Evolutionary conservation across 2,113 vertebrate species (phyloP), one percentile per base, ranked within the genome.

Genomic region (Antechinus flavipes): DNA sequence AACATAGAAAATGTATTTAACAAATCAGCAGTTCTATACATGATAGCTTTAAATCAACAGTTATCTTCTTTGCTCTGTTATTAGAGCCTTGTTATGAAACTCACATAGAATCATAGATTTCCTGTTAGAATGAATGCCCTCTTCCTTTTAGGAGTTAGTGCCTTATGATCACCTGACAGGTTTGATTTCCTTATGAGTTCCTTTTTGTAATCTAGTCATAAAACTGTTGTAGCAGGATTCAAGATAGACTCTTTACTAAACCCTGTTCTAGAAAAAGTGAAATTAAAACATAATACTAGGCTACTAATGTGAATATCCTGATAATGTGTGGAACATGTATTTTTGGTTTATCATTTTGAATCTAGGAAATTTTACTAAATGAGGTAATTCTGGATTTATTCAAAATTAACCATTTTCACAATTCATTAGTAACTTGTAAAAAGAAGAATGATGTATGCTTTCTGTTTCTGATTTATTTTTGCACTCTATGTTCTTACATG

Each of bases 221-320:
- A 8, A 0, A 42, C 35, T 42, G 42, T 53, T 8, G 49, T 14
- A 6, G 76, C 25, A 0, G 24, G 0, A 3, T 0, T n/a, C 7
- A 27, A 46, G n/a, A 3, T 1, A 2, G 1, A 3, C 10, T 1
- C 0, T 0, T 2, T 19, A 25, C 91, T 23, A 16, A 0, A 0
- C 2, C 49, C 89, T 50, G n/a, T 26, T 19, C 42, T 14, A 46
- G 6, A 0, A n/a, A 10, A 6, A 46, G 52, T 30, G 19, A 25
- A 14, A 2, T 8, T 53, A 11, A 8, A 76, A 2, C 2, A 2
- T 14, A 35, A 5, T 53, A 8, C 90, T 25, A 12, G 3, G 46
- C 8, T 4, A 3, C 23, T 10, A 4, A 9, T 0, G 0, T 30
- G 26, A 30, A 0, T 0, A 12, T 30, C 2, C 58, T 0, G n/a